These are phyloP conservation scores for Dastarcus helophoroides DNA, from an alignment of 2,888 invertebrate species.

Conservation along the genomic window DNA sequence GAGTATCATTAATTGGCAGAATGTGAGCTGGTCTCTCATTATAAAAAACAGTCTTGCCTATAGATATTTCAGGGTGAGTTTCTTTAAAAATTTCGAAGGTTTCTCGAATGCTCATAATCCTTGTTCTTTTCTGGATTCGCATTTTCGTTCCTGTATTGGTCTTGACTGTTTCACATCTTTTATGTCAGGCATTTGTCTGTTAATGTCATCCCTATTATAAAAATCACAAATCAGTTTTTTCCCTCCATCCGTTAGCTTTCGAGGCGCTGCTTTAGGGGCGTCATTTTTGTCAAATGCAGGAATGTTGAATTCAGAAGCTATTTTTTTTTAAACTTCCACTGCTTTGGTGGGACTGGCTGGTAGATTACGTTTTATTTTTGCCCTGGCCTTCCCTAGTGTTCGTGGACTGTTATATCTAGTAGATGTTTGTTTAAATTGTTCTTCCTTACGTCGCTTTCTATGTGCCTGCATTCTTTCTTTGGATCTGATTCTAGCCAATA, in stretches of 20 bases:
- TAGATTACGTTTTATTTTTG: conserved; percentile 11
- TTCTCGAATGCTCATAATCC: too few species aligned
- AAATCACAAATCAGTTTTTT: conserved; percentile 5
- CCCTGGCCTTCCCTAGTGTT: conserved; percentile 9
- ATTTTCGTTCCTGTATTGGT: too few species aligned
- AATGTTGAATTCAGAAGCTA: conserved; percentile 12
- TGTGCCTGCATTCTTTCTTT: too few species aligned
- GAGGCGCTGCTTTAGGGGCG: conserved; percentile 9
- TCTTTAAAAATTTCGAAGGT: too few species aligned
- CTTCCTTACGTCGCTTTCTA: conserved; percentile 10
- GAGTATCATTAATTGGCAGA: too few species aligned
- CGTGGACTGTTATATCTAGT: conserved; percentile 8
- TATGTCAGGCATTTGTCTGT: conserved; percentile 7
- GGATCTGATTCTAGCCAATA: too few species aligned
- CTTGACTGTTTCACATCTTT: too few species aligned
- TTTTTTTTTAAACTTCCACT: too few species aligned
- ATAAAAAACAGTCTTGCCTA: too few species aligned
- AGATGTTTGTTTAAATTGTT: conserved; percentile 9
- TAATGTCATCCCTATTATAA: conserved; percentile 10
- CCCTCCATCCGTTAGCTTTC: conserved; percentile 8
- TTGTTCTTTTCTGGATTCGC: too few species aligned
- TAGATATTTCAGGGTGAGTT: too few species aligned
- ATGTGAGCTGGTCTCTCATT: too few species aligned
- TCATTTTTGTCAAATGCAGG: conserved; percentile 10
- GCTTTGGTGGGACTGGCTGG: conserved; percentile 12